Conservation (phyloP, 1,140 invertebrate species). For the Camponotus vicinus region DNA sequence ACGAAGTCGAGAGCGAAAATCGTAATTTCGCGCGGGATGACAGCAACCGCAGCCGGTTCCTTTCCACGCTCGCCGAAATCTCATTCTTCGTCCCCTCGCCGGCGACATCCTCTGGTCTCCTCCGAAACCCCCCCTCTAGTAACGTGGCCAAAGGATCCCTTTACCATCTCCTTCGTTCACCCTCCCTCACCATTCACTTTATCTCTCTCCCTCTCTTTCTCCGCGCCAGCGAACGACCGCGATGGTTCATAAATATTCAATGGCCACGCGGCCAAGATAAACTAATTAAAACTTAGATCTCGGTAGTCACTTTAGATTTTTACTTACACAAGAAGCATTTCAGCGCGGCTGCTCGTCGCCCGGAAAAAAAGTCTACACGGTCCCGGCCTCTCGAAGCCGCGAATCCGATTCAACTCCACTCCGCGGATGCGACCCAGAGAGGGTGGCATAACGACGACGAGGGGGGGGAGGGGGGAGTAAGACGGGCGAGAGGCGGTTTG, state of each 20-base stretch:
- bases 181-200: conserved; percentile 55
- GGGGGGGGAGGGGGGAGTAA: not conserved
- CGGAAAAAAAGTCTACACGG: conserved; percentile 80
- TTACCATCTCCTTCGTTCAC: conserved; percentile 60
- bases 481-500: conserved; percentile 42
- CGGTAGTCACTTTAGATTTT: conserved; percentile 87
- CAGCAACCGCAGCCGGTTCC: conserved; percentile 74
- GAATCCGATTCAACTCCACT: conserved; percentile 80
- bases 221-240: conserved; percentile 72
- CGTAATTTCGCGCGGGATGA: conserved; percentile 71
- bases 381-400: conserved; percentile 65
- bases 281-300: conserved; percentile 87
- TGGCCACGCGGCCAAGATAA: conserved; percentile 87
- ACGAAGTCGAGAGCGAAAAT: conserved; percentile 70
- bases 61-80: conserved; percentile 74
- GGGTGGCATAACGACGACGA: conserved; percentile 18
- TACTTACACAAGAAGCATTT: conserved; percentile 87
- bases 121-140: conserved; percentile 4
- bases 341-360: conserved; percentile 80
- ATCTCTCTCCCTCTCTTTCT: conserved; percentile 62
- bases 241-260: conserved; percentile 87
- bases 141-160: conserved; percentile 63
- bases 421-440: conserved; percentile 29
- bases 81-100: conserved; percentile 74
- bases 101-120: conserved; percentile 63